Base-by-base conservation (phyloP, 1,140 invertebrate genomes). In the Rhopalosiphum maidis region DNA sequence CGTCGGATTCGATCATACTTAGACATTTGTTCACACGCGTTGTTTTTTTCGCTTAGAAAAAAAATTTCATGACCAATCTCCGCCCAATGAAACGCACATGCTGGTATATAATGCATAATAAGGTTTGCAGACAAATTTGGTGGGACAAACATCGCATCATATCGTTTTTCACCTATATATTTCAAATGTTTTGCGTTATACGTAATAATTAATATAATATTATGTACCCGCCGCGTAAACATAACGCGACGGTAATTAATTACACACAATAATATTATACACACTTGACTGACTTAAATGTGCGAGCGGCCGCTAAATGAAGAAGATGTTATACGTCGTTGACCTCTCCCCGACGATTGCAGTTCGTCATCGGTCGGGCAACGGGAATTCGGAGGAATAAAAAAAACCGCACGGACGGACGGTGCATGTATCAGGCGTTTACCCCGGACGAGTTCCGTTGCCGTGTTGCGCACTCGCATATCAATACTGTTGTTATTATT, bases 281-380 rank as follows among this genome's bases (percentile, higher is more conserved):
- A 60, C 55, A 90, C 89, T 68, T 25, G 54, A 41, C 4, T 30
- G 55, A 85, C 23, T 85, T 85, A 85, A 41, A 43, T 60, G 89
- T 30, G 54, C 88, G 35, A 83, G 88, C 22, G 48, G 30, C 30
- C 11, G 30, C 51, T 11, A 68, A 68, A 30, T 35, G 6, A 46
- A 91, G 30, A 82, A 46, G 90, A 77, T 91, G 23, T 77, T 77
- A 77, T 77, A 77, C 60, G 60, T 77, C 90, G 60, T 51, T 91
- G 90, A 91, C 90, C 90, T 82, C 37, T 91, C 51, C 43, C 60
- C 60, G 43, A 55, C 21, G 89, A 41, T 11, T 25, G 15, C 15
- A 77, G 88, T 43, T 25, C 54, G 89, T 46, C 90, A 46, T 46
- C 55, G 55, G 37, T 35, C 90, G 82, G 60, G 15, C 90, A 91